Evolutionary conservation across 2,888 invertebrate genomes (phyloP).

Genomic region (Frankliniella fusca): DNA sequence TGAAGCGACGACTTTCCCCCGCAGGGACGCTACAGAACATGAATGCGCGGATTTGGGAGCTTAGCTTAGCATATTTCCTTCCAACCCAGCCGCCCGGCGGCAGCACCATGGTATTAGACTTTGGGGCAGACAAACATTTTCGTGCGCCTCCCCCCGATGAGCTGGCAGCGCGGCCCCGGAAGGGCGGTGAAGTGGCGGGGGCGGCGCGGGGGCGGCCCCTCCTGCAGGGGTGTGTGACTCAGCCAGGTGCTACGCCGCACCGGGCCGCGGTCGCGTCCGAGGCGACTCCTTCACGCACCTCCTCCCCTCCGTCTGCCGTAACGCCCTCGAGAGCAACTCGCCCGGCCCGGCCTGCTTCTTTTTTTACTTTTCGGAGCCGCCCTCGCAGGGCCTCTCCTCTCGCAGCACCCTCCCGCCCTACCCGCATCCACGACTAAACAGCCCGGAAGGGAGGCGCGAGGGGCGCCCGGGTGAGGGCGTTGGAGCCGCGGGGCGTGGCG

Average conservation of each 20-base stretch:
- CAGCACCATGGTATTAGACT: no score
- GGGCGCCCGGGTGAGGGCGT: neutral
- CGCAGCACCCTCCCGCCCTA: neutral
- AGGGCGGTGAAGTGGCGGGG: neutral
- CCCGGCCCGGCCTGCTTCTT: neutral
- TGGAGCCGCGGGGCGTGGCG: neutral
- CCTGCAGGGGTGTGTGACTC: slow-evolving; percentile 5
- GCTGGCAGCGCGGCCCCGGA: neutral
- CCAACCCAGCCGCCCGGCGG: no score
- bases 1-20: no score
- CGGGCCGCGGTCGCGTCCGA: neutral
- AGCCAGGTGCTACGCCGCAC: neutral
- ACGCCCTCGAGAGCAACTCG: neutral
- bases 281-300: neutral
- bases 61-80: no score
- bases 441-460: neutral
- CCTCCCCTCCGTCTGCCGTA: neutral
- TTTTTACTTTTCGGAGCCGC: neutral
- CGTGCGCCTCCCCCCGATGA: neutral
- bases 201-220: neutral
- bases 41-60: no score
- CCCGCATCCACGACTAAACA: slow-evolving; percentile 14
- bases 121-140: no score
- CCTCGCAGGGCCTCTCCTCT: neutral
- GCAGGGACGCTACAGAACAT: no score